These are phyloP conservation scores for Cyclina sinensis DNA, from an alignment of 1,140 invertebrate species.

Conservation along the genomic window DNA sequence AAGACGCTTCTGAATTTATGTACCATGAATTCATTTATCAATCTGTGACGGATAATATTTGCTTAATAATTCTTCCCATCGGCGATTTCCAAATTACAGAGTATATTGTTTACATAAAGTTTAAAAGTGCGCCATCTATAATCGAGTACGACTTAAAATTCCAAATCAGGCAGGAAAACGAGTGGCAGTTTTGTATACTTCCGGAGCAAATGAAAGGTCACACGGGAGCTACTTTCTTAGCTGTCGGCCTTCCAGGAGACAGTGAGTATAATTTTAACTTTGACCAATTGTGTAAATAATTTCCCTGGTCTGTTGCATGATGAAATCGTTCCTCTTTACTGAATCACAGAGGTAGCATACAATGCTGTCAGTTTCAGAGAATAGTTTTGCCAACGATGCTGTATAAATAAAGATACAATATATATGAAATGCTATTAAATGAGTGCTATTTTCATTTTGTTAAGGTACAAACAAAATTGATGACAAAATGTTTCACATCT, in stretches of 20 bases:
- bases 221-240: slow-evolving; percentile 14
- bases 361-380: too few relatives aligned
- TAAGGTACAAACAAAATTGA: too few relatives aligned
- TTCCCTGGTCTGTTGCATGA: too few relatives aligned
- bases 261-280: slow-evolving; percentile 20
- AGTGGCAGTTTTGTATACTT: slow-evolving; percentile 10
- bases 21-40: slow-evolving; percentile 40
- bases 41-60: slow-evolving; percentile 24
- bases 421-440: too few relatives aligned
- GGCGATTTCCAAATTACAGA: neutral
- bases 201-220: slow-evolving; percentile 26
- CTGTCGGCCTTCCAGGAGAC: neutral
- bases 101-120: slow-evolving; percentile 5
- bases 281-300: neutral
- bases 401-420: too few relatives aligned
- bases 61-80: slow-evolving; percentile 5
- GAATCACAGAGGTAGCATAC: too few relatives aligned
- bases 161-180: neutral
- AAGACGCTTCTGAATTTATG: slow-evolving; percentile 45
- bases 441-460: too few relatives aligned
- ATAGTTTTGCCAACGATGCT: too few relatives aligned
- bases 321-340: too few relatives aligned
- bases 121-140: neutral
- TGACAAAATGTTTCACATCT: too few relatives aligned
- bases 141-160: slow-evolving; percentile 29